Evolutionary conservation across 2,888 invertebrate genomes (phyloP).

Genomic region (Cremastobaeus sp.): DNA sequence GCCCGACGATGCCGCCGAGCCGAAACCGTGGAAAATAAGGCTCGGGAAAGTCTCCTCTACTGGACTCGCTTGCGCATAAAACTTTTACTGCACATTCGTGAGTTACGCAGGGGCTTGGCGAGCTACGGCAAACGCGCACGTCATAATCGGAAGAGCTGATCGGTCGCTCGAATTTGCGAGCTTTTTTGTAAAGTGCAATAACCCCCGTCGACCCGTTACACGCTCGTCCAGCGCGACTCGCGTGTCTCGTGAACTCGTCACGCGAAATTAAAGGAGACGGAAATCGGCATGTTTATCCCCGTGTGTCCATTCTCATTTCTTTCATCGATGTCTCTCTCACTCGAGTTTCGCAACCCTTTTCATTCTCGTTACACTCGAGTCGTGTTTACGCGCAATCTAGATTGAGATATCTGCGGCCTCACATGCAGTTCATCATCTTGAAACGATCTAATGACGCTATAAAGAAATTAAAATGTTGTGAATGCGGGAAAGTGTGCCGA

Average conservation of each 20-base stretch:
- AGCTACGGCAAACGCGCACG: slow-evolving; percentile 25
- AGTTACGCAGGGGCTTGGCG: slow-evolving; percentile 26
- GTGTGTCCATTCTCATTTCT: slow-evolving; percentile 36
- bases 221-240: slow-evolving; percentile 24
- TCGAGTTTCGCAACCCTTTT: slow-evolving; percentile 17
- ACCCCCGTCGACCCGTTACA: slow-evolving; percentile 21
- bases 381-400: slow-evolving; percentile 24
- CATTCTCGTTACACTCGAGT: slow-evolving; percentile 25
- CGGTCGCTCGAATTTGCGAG: slow-evolving; percentile 35
- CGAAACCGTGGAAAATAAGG: slow-evolving; percentile 10
- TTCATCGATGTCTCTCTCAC: slow-evolving; percentile 33
- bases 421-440: no score
- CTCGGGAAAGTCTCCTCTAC: slow-evolving; percentile 26
- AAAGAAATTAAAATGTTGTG: no score
- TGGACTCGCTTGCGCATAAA: slow-evolving; percentile 44
- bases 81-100: slow-evolving; percentile 41
- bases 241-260: slow-evolving; percentile 46
- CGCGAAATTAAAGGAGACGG: slow-evolving; percentile 46
- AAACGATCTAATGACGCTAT: no score
- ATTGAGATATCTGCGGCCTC: slow-evolving; percentile 11
- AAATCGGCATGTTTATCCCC: slow-evolving; percentile 14
- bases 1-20: not conserved
- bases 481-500: no score
- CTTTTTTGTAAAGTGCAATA: slow-evolving; percentile 46
- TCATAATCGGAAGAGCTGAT: slow-evolving; percentile 41